Evolutionary conservation across 2,113 vertebrate genomes (phyloP).

Genomic region (Halichoeres trimaculatus): DNA sequence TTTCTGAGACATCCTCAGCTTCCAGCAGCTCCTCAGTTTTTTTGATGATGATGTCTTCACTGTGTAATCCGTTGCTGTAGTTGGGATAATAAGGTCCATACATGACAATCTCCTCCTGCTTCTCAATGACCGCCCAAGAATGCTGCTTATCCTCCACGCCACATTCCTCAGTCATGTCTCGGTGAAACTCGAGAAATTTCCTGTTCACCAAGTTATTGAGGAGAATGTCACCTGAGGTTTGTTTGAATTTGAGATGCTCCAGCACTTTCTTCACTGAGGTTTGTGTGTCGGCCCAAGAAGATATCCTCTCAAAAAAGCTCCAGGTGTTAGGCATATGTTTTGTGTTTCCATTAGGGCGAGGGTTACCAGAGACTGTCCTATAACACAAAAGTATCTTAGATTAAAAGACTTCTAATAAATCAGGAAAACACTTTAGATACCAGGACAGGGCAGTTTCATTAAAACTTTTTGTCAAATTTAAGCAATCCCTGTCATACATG

Average conservation of each 20-base stretch:
- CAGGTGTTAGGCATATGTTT: neutral
- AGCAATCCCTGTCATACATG: too few species aligned
- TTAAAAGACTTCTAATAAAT: neutral
- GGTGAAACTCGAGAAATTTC: conserved; percentile 61
- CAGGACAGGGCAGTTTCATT: too few species aligned
- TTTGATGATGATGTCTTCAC: conserved; percentile 65
- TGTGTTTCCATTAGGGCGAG: neutral
- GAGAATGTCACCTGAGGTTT: neutral
- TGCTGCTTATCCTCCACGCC: conserved; percentile 59
- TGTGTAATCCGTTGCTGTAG: conserved; percentile 60
- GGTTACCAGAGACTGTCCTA: conserved; percentile 16
- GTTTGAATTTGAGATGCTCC: conserved; percentile 29
- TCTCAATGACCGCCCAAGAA: conserved; percentile 69
- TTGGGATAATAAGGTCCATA: conserved; percentile 69
- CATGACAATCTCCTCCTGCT: conserved; percentile 65
- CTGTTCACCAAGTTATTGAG: conserved; percentile 34
- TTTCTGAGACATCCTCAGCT: neutral
- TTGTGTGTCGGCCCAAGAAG: conserved; percentile 54
- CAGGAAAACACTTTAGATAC: neutral
- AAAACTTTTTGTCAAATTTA: neutral
- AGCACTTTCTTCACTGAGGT: conserved; percentile 49
- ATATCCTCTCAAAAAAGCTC: conserved; percentile 18
- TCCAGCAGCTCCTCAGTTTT: conserved; percentile 69
- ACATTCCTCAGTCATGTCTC: conserved; percentile 64
- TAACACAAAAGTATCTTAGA: neutral